These are phyloP conservation scores for Notoglanidium macrostoma DNA, from an alignment of 2,797 vertebrate species.

Conservation along the genomic window DNA sequence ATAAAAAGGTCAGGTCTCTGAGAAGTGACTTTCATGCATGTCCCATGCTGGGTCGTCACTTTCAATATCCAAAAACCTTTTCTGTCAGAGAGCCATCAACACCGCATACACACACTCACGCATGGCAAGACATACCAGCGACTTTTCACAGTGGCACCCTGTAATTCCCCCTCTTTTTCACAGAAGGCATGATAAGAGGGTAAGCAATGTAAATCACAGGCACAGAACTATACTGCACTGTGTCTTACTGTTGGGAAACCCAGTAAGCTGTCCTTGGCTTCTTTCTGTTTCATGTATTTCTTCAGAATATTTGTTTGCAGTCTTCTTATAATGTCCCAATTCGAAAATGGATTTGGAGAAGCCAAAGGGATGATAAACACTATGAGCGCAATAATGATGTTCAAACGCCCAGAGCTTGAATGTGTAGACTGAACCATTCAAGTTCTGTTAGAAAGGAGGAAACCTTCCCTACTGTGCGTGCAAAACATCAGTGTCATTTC, in stretches of 20 bases:
- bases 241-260: neutral
- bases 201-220: slow-evolving; percentile 15
- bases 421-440: slow-evolving; percentile 18
- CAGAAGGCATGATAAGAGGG: slow-evolving; percentile 25
- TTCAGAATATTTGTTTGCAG: neutral
- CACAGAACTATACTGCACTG: neutral
- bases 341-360: neutral
- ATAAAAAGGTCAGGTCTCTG: slow-evolving; percentile 83
- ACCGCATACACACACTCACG: slow-evolving; percentile 44
- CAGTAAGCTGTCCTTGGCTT: neutral
- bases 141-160: neutral
- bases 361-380: neutral
- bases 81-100: slow-evolving; percentile 72
- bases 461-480: slow-evolving; percentile 55
- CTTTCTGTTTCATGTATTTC: neutral
- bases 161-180: slow-evolving; percentile 23
- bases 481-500: slow-evolving; percentile 64
- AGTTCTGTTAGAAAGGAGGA: slow-evolving; percentile 39
- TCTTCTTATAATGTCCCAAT: neutral
- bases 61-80: slow-evolving; percentile 80
- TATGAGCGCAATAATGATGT: neutral
- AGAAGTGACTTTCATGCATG: slow-evolving; percentile 79
- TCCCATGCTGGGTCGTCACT: slow-evolving; percentile 82
- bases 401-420: neutral
- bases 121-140: slow-evolving; percentile 26